Evolutionary conservation across 2,888 invertebrate species (phyloP).

Genomic region (Tetramorium bicarinatum): DNA sequence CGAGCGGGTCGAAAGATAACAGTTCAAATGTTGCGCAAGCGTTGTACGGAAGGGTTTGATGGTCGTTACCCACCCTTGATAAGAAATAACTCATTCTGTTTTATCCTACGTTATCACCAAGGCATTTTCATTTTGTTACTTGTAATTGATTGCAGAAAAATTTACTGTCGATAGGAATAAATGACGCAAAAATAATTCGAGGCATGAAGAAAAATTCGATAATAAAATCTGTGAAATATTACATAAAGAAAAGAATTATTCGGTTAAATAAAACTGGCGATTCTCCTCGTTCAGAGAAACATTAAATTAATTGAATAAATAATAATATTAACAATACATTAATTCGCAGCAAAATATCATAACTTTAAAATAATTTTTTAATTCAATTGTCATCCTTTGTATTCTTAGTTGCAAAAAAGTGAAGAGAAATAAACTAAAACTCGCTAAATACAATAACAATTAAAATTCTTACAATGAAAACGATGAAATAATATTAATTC

Average conservation of each 20-base stretch:
- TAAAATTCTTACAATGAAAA: background rate
- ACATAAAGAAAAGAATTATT: background rate
- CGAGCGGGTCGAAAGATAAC: slow-evolving; percentile 2
- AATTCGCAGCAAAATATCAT: background rate
- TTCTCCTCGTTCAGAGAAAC: background rate
- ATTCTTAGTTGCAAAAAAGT: background rate
- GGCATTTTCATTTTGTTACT: background rate
- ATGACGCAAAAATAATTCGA: background rate
- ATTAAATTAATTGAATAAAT: background rate
- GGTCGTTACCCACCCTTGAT: slow-evolving; percentile 34
- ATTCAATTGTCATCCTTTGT: background rate
- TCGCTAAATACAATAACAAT: background rate
- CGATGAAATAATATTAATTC: background rate
- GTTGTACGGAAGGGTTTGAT: background rate
- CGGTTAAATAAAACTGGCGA: background rate
- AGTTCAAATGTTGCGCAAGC: slow-evolving; percentile 11
- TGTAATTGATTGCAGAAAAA: slow-evolving; percentile 21
- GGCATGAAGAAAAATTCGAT: background rate
- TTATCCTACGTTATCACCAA: slow-evolving; percentile 22
- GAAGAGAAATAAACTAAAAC: background rate
- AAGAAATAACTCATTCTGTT: slow-evolving; percentile 31
- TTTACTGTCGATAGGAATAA: background rate
- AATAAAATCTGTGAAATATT: background rate
- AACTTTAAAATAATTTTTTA: background rate
- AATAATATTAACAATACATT: background rate